Evolutionary conservation across 2,797 vertebrate species (phyloP).

Genomic region (Bucorvus abyssinicus): DNA sequence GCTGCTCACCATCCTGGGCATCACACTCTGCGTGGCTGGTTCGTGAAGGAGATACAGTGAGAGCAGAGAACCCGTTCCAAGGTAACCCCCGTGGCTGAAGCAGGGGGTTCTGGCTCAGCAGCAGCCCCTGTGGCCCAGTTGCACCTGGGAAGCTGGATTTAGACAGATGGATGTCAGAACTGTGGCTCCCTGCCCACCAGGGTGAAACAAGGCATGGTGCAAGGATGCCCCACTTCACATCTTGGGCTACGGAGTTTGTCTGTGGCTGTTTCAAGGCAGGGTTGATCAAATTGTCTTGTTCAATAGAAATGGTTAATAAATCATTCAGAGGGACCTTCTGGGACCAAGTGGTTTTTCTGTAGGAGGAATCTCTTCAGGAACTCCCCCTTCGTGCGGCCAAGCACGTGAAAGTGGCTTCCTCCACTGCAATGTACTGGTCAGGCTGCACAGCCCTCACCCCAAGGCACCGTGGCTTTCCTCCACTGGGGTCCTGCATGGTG

Average conservation of each 20-base stretch:
- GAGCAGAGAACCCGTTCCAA: background rate
- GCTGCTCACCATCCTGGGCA: slow-evolving; percentile 83
- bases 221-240: rapidly evolving
- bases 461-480: background rate
- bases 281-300: background rate
- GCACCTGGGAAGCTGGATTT: background rate
- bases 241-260: background rate
- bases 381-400: background rate
- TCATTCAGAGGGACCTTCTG: background rate
- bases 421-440: rapidly evolving
- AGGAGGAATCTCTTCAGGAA: background rate
- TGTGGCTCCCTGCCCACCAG: background rate
- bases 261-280: background rate
- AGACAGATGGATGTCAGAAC: background rate
- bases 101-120: background rate
- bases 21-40: slow-evolving; percentile 84
- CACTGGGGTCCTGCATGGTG: too few relatives aligned
- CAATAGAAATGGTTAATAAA: background rate
- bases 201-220: rapidly evolving
- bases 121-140: background rate
- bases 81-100: rapidly evolving
- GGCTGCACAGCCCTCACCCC: rapidly evolving
- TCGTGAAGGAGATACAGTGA: slow-evolving; percentile 67
- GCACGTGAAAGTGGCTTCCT: background rate
- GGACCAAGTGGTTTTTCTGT: background rate